A percentile compares a stretch with the other conserved stretches of the same genome.
phyloP scores from a whole-genome alignment of 2,113 vertebrate genomes.

The Geococcyx californianus region DNA sequence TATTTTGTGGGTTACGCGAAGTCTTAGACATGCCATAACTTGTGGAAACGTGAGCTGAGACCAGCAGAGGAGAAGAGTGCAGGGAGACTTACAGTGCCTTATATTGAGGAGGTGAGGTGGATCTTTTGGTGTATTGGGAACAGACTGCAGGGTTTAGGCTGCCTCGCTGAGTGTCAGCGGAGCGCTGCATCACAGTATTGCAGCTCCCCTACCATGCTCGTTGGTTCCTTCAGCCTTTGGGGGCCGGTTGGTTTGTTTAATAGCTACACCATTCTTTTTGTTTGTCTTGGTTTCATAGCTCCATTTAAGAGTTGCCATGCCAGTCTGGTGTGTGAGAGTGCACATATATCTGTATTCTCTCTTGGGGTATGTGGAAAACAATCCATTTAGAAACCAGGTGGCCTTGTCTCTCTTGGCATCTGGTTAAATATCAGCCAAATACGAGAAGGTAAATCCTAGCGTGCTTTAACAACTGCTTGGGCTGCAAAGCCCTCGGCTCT shows the following conservation, averaged over 20 bases:
- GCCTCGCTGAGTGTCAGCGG: rapidly evolving
- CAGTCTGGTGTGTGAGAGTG: not conserved
- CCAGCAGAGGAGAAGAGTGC: not conserved
- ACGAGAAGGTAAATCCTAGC: conserved; percentile 51
- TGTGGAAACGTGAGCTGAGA: not conserved
- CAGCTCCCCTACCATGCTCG: not conserved
- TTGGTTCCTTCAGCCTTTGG: too few relatives aligned
- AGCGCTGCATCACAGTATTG: rapidly evolving
- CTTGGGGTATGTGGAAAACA: conserved; percentile 22
- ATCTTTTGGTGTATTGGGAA: not conserved
- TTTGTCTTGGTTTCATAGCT: not conserved
- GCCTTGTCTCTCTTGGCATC: conserved; percentile 53
- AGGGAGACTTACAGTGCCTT: not conserved
- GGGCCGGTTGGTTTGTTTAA: not conserved
- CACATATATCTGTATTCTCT: conserved; percentile 9
- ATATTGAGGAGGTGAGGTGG: not conserved
- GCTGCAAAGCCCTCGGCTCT: not conserved
- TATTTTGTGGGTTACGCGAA: not conserved
- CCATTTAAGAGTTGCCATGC: not conserved
- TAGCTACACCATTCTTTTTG: not conserved
- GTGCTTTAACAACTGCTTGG: not conserved
- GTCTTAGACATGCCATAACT: not conserved
- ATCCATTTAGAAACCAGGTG: conserved; percentile 47
- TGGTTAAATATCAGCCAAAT: conserved; percentile 56
- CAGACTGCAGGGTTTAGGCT: not conserved